Evolutionary conservation across 2,888 invertebrate species (phyloP), one percentile per base, ranked within the genome.

Genomic region (Dione juno): DNA sequence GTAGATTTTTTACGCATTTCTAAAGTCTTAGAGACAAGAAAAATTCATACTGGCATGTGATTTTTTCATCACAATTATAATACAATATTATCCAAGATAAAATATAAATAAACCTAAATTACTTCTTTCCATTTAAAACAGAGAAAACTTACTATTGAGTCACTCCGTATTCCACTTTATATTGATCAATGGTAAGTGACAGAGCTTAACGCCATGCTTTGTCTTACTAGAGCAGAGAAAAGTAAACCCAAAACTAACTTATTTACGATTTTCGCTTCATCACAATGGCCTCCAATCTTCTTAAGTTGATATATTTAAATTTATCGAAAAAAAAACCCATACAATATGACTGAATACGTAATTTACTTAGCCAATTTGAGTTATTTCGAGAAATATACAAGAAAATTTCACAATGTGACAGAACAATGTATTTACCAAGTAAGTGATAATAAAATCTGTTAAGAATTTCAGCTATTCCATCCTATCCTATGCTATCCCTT

Each of bases 401-500:
- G 16, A 37, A 10, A 10, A 37, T 35, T 52, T n/a, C 28, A 45
- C n/a, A 61, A 61, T 61, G 21, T 45, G 28, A n/a, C 28, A 13
- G 11, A 45, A 45, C 61, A 61, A 61, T 61, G 58, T 58, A 59
- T 67, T n/a, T 40, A 9, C 16, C 21, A 37, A 50, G 45, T 35
- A 64, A 54, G 61, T 35, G 21, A 37, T 28, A 16, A 57, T 54
- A 69, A 69, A 63, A 63, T 54, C 19, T 35, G 63, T 54, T 63
- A 64, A 69, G 68, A 64, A 69, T 69, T 63, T 43, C 54, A 52
- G 52, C 40, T n/a, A 63, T 63, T 63, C 59, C n/a, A 43, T 61
- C 28, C 58, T 16, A 21, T 13, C 52, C 52, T 52, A 52, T 28
- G 16, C 40, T 58, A 59, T 67, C 63, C 63, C 40, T 59, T 13